These are phyloP conservation scores for Hydra vulgaris DNA, from an alignment of 30 jellyfish, hydroid and myxozoan species.

Conservation along the genomic window DNA sequence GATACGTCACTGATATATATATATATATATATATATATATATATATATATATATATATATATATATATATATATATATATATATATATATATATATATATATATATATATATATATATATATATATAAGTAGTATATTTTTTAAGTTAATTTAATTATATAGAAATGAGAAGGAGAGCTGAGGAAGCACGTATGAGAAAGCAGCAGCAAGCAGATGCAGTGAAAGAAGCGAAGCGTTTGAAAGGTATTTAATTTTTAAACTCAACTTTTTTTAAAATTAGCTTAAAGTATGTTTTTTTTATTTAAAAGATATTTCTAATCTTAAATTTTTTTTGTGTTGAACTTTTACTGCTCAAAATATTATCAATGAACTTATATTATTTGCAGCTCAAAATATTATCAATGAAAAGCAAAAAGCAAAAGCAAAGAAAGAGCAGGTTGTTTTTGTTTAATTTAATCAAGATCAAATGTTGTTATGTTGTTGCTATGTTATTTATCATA, in stretches of 20 bases:
- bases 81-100: no score
- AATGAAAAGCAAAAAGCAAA: conserved; percentile 16
- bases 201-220: conserved; percentile 31
- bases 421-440: conserved; percentile 22
- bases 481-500: no score
- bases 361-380: neutral
- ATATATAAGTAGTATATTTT: no score
- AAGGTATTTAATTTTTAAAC: conserved; percentile 5
- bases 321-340: neutral
- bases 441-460: neutral
- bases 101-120: no score
- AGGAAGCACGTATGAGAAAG: conserved; percentile 34
- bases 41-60: no score
- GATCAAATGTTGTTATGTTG: no score
- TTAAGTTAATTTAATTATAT: neutral
- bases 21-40: no score
- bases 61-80: no score
- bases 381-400: conserved; percentile 16
- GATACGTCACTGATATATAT: no score
- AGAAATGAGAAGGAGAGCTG: conserved; percentile 56
- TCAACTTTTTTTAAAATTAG: no score
- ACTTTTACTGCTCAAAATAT: neutral
- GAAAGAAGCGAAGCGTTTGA: conserved; percentile 24
- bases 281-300: no score
- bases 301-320: no score